Conservation (phyloP, 1,140 invertebrate genomes). For the Scaptomyza graminum region DNA sequence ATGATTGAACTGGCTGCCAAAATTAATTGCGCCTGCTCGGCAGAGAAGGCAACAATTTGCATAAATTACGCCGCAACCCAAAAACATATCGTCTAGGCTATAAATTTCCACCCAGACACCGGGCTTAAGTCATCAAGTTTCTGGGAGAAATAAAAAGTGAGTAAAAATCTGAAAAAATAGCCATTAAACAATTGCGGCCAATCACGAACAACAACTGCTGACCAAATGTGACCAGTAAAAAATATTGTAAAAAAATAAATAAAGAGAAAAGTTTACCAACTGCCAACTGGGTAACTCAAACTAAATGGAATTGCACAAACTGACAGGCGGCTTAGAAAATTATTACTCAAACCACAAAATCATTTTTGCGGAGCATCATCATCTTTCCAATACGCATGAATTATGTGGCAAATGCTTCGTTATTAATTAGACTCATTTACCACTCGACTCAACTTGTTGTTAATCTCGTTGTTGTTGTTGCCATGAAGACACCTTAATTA, state of each 20-base stretch:
- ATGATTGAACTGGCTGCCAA: slow-evolving; percentile 66
- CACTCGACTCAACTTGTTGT: slow-evolving; percentile 54
- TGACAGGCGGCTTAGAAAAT: slow-evolving; percentile 38
- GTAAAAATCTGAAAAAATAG: slow-evolving; percentile 20
- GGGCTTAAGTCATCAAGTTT: slow-evolving; percentile 72
- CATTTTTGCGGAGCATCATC: slow-evolving; percentile 8
- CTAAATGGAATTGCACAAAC: slow-evolving; percentile 18
- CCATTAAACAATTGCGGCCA: slow-evolving; percentile 1
- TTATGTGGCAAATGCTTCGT: slow-evolving; percentile 82
- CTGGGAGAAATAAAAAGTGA: not conserved
- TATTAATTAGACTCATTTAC: slow-evolving; percentile 83
- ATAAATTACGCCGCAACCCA: slow-evolving; percentile 60
- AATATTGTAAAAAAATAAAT: slow-evolving; percentile 4
- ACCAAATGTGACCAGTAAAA: slow-evolving; percentile 47
- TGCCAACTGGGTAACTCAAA: slow-evolving; percentile 19
- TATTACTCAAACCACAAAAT: slow-evolving; percentile 41
- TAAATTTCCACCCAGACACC: slow-evolving; percentile 65
- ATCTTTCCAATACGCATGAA: slow-evolving; percentile 53
- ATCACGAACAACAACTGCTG: slow-evolving; percentile 23
- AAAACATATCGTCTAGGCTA: slow-evolving; percentile 59
- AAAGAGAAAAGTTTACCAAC: slow-evolving; percentile 15
- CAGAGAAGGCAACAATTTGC: slow-evolving; percentile 67
- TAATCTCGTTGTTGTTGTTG: slow-evolving; percentile 48
- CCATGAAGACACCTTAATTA: slow-evolving; percentile 83
- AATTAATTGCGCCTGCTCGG: slow-evolving; percentile 64